Percentiles rank a stretch among this genome's conserved stretches.
Conservation (phyloP, 2,888 invertebrate genomes). For the Abrostola triplasia region DNA sequence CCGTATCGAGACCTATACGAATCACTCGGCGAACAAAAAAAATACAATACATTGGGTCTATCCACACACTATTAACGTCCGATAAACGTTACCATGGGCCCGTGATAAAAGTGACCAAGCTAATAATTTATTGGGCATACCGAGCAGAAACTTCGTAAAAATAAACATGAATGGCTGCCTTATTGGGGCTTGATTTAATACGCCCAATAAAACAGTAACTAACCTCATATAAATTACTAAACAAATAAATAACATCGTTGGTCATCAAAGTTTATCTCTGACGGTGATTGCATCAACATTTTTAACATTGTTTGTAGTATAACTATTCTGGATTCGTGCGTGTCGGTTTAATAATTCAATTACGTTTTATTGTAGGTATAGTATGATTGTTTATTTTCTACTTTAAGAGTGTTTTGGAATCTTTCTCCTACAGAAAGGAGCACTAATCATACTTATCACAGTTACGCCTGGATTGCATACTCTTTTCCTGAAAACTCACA, state of each 20-base stretch:
- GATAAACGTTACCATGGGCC: slow-evolving; percentile 81
- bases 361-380: slow-evolving; percentile 28
- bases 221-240: slow-evolving; percentile 88
- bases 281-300: slow-evolving; percentile 66
- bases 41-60: slow-evolving; percentile 44
- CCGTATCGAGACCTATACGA: slow-evolving; percentile 19
- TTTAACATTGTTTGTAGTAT: slow-evolving; percentile 65
- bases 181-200: slow-evolving; percentile 88
- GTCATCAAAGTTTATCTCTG: slow-evolving; percentile 82
- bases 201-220: slow-evolving; percentile 87
- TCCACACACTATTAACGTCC: slow-evolving; percentile 74
- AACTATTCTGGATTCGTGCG: slow-evolving; percentile 37
- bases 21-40: slow-evolving; percentile 28
- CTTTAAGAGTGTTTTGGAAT: slow-evolving; percentile 13
- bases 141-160: slow-evolving; percentile 87
- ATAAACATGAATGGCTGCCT: slow-evolving; percentile 89
- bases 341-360: slow-evolving; percentile 40
- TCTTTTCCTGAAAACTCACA: too few species aligned
- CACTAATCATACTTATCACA: too few species aligned
- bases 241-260: slow-evolving; percentile 87
- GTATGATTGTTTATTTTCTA: slow-evolving; percentile 14
- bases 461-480: too few species aligned
- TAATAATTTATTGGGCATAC: slow-evolving; percentile 87
- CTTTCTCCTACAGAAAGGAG: neutral
- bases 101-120: slow-evolving; percentile 87